Conservation (phyloP, 2,888 invertebrate genomes). For the Helobdella robusta region DNA sequence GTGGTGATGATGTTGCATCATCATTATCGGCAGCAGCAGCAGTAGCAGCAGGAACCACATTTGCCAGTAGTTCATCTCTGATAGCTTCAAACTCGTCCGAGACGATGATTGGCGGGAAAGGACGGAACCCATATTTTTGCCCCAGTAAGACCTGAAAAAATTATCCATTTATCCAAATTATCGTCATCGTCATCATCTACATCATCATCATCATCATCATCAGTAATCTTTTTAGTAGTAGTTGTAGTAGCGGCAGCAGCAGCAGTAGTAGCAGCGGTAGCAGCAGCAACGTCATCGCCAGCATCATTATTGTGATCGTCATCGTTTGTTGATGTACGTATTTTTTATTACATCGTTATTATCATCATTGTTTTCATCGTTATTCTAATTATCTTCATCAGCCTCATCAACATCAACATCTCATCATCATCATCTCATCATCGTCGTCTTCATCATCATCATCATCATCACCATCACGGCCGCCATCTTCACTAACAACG, state of each 20-base stretch:
- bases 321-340: background rate
- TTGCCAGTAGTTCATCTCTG: conserved; percentile 31
- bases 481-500: conserved; percentile 33
- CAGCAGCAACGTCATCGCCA: too few species aligned
- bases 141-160: conserved; percentile 42
- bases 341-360: background rate
- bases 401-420: too few species aligned
- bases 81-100: conserved; percentile 38
- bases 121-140: conserved; percentile 44
- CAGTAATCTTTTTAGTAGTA: too few species aligned
- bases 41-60: too few species aligned
- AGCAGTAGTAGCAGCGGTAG: too few species aligned
- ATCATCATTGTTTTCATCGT: background rate
- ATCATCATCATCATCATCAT: too few species aligned
- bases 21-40: conserved; percentile 15
- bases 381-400: background rate
- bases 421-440: too few species aligned
- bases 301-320: too few species aligned
- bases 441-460: background rate
- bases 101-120: conserved; percentile 39
- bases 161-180: too few species aligned
- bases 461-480: background rate
- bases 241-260: too few species aligned
- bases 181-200: too few species aligned
- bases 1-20: background rate